These are phyloP conservation scores for Cavia porcellus DNA, from an alignment of 2,113 vertebrate genomes.

Conservation along the genomic window DNA sequence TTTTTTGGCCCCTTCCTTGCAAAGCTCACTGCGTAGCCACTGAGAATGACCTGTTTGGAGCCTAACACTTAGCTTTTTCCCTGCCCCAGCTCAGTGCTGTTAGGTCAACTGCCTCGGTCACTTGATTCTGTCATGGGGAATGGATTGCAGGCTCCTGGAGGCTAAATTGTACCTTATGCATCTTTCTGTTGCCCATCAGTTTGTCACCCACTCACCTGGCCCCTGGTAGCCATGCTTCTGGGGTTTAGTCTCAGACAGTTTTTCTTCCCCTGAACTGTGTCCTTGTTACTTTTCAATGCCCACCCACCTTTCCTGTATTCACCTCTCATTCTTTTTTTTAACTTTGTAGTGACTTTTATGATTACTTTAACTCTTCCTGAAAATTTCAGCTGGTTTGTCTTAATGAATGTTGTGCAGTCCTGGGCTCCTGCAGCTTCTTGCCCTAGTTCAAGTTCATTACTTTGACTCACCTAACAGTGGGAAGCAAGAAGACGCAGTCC, in stretches of 20 bases:
- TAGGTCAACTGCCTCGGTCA: not conserved
- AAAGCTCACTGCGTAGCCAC: not conserved
- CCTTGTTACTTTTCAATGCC: not conserved
- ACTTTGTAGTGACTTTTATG: slow-evolving; percentile 27
- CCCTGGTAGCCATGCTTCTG: not conserved
- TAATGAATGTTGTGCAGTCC: slow-evolving; percentile 11
- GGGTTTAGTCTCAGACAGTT: not conserved
- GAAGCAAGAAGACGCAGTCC: not conserved
- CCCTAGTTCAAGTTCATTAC: slow-evolving; percentile 72
- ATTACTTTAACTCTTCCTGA: slow-evolving; percentile 13
- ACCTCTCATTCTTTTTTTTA: not conserved
- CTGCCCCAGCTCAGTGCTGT: not conserved
- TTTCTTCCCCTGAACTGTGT: not conserved
- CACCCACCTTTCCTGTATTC: too few species aligned
- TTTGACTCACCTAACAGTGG: slow-evolving; percentile 51
- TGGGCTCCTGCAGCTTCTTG: slow-evolving; percentile 45
- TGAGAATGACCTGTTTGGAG: not conserved
- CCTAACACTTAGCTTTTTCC: too few species aligned
- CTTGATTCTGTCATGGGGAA: not conserved
- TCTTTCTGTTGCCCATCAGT: not conserved
- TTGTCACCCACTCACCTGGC: not conserved
- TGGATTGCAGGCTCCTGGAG: not conserved
- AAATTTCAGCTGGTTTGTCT: slow-evolving; percentile 52
- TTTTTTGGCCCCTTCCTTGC: not conserved
- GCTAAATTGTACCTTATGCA: not conserved